These are phyloP conservation scores for Pantherophis guttatus DNA, from an alignment of 2,113 vertebrate genomes.

Conservation along the genomic window DNA sequence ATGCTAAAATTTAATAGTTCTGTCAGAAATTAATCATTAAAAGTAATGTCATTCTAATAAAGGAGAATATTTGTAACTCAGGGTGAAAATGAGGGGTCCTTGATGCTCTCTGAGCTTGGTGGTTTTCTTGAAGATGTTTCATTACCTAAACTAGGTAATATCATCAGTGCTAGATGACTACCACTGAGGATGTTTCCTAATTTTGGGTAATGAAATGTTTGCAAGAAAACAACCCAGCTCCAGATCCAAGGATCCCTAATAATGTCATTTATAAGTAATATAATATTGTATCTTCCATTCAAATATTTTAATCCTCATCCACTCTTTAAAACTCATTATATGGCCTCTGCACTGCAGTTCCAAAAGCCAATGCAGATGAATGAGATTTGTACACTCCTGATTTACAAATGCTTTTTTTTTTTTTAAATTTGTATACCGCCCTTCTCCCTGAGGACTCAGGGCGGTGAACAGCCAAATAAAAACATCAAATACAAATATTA, in stretches of 20 bases:
- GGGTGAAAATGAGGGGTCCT: neutral
- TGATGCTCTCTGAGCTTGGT: neutral
- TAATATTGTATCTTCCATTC: neutral
- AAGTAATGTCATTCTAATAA: neutral
- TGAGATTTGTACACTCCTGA: neutral
- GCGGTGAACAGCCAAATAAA: too few species aligned
- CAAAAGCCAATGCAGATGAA: neutral
- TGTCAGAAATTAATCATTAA: neutral
- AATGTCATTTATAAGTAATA: neutral
- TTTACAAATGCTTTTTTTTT: neutral
- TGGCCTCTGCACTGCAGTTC: neutral
- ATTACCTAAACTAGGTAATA: neutral
- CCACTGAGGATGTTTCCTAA: too few species aligned
- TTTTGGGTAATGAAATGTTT: neutral
- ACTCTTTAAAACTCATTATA: neutral
- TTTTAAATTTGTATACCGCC: too few species aligned
- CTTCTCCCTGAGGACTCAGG: too few species aligned
- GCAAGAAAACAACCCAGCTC: neutral
- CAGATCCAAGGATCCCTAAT: neutral
- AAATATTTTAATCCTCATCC: neutral
- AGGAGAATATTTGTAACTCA: neutral
- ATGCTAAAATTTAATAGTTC: neutral
- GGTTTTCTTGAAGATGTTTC: neutral
- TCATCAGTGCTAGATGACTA: neutral
- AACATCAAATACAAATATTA: too few species aligned